These are phyloP conservation scores for Euschistus heros DNA, from an alignment of 1,140 invertebrate species.

Conservation along the genomic window DNA sequence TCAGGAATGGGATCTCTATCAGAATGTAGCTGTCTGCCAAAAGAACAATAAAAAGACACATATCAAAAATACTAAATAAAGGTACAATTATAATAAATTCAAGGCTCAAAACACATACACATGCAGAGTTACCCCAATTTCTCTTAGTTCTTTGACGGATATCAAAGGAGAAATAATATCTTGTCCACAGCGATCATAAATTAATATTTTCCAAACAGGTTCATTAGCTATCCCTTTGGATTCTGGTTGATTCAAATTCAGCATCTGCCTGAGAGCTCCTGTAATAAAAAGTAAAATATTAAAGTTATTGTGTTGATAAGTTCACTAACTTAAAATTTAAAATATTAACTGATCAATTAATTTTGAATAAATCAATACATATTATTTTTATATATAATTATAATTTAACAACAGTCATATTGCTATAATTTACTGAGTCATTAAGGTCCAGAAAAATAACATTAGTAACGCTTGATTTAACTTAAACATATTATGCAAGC, in stretches of 20 bases:
- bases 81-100: background rate
- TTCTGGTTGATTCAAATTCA: constrained; percentile 77
- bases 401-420: background rate
- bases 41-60: background rate
- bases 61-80: constrained; percentile 1
- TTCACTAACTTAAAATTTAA: background rate
- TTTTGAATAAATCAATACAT: background rate
- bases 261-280: constrained; percentile 85
- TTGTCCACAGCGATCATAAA: constrained; percentile 92
- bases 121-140: constrained; percentile 93
- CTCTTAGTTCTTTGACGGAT: constrained; percentile 89
- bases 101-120: constrained; percentile 47
- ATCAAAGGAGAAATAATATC: constrained; percentile 97
- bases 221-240: constrained; percentile 64
- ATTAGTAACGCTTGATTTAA: too few species aligned
- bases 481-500: too few species aligned
- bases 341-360: too few species aligned
- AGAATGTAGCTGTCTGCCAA: constrained; percentile 66
- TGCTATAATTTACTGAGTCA: background rate
- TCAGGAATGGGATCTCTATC: constrained; percentile 94
- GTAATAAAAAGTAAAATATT: constrained; percentile 31
- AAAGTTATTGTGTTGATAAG: background rate
- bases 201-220: constrained; percentile 89
- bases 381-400: background rate
- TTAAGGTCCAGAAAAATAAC: background rate